Evolutionary conservation across 2,797 vertebrate species (phyloP), one percentile per base, ranked within the genome.

Genomic region (Clamator glandarius): DNA sequence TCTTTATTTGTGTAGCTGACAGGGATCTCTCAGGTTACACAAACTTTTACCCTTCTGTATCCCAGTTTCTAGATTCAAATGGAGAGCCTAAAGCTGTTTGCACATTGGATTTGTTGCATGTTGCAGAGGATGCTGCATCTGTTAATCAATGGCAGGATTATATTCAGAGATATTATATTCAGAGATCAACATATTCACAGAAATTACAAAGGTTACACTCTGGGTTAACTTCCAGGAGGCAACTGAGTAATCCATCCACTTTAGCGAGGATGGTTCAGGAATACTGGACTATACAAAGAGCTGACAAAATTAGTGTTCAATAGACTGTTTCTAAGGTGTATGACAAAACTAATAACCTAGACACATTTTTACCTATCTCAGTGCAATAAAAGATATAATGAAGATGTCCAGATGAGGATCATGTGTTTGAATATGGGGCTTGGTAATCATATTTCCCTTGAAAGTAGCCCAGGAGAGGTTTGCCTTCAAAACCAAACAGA

Each of bases 401-500:
- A 28, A 57, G 39, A 36, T 46, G 11, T 7, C 12, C 31, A 50
- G 12, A 15, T 52, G 52, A 81, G 25, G 20, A n/a, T 52, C 6
- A 15, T 67, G 46, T 33, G 2, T 52, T 80, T 77, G 25, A 91
- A 61, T 39, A 68, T 59, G 68, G 41, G 42, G 10, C 72, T 46
- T 9, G 11, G 52, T 78, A 94, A 75, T 92, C 93, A n/a, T 83
- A 79, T 69, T 87, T 95, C 82, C 59, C 82, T 93, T 68, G 15
- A 69, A 93, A 58, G 28, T 76, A 95, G 85, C 55, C 85, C 92
- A 93, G 73, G 25, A 67, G 31, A 90, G 33, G 55, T 55, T 96
- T 95, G 21, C 72, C 16, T 93, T 57, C 54, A 93, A 95, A 93
- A 95, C 52, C 62, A 91, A 92, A 91, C 80, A 39, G 5, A 64